Base-by-base conservation (phyloP, 2,888 invertebrate genomes). In the Ectemnius continuus region DNA sequence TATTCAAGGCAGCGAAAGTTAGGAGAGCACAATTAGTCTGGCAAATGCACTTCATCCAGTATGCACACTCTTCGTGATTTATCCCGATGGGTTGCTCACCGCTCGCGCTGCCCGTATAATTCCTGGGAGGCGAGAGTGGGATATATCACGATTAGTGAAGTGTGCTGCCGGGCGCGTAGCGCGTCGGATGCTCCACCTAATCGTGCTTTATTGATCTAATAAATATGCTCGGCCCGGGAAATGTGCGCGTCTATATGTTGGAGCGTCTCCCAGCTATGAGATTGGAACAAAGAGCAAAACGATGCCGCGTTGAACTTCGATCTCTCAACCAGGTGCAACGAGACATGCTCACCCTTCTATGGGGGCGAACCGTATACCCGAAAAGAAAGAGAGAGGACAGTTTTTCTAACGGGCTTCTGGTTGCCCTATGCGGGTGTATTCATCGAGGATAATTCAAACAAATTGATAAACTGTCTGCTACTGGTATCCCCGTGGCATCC, bases 351-450 rank as follows among this genome's bases (percentile, higher is more conserved):
- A 73, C 83, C 14, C 16, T 13, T 52, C 52, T 86, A 87, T 88
- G 88, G 80, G 87, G 87, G 88, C 85, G 88, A 71, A 76, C 73
- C 23, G 3, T 23, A 74, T 76, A 74, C 82, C 84, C 84, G 86
- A 23, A 23, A 2, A 23, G 3, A 23, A 3, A 23, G 23, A 23
- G 75, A 67, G 36, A 36, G 76, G 67, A 81, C 78, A 85, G 83
- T 86, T 87, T 84, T 79, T 79, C 78, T 85, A 85, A 87, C 83
- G 79, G 79, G 69, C 78, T 36, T 52, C 80, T 23, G 23, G 23
- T 23, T 23, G 78, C 77, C 63, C 69, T 80, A 88, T 88, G 87
- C 88, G 88, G 88, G 88, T 76, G 78, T 73, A 88, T 88, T 88
- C 85, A 87, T 59, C 76, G 74, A 68, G 61, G 48, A 74, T 62